Conservation (phyloP, 1,140 invertebrate species). For the Steinernema khuongi region DNA sequence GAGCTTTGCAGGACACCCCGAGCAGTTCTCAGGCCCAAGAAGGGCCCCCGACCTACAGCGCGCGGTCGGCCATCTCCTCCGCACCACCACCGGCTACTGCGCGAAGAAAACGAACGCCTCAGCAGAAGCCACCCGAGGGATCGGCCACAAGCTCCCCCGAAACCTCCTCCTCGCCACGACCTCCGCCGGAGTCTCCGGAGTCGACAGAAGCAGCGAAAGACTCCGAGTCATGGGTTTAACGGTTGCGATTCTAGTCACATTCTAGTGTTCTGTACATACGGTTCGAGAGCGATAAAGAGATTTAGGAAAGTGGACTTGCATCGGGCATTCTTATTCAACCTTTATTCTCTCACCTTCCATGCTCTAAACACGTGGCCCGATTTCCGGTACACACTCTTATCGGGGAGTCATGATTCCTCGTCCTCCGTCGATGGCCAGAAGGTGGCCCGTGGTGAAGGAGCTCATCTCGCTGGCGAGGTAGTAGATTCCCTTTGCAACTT, state of each 20-base stretch:
- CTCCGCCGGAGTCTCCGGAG: neutral
- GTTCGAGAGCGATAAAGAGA: neutral
- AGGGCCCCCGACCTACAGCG: neutral
- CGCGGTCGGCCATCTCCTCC: neutral
- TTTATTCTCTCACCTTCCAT: too few species aligned
- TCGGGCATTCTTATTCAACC: too few species aligned
- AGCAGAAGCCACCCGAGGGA: neutral
- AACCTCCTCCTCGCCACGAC: neutral
- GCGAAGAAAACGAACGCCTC: neutral
- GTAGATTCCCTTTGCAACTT: slow-evolving; percentile 63
- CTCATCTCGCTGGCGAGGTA: slow-evolving; percentile 63
- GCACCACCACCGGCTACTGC: neutral
- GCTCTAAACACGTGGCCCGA: too few species aligned
- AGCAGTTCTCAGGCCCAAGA: neutral
- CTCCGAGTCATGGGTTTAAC: slow-evolving; percentile 10
- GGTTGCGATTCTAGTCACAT: neutral
- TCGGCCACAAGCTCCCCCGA: neutral
- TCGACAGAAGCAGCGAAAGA: neutral
- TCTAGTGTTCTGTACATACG: neutral
- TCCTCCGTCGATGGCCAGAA: slow-evolving; percentile 60
- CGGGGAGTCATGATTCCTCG: slow-evolving; percentile 57
- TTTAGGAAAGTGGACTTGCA: neutral
- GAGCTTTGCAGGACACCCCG: neutral
- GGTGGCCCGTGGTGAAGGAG: slow-evolving; percentile 62
- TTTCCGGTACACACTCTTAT: too few species aligned